phyloP scores from a whole-genome alignment of 2,113 vertebrate genomes.

The Camelus dromedarius region DNA sequence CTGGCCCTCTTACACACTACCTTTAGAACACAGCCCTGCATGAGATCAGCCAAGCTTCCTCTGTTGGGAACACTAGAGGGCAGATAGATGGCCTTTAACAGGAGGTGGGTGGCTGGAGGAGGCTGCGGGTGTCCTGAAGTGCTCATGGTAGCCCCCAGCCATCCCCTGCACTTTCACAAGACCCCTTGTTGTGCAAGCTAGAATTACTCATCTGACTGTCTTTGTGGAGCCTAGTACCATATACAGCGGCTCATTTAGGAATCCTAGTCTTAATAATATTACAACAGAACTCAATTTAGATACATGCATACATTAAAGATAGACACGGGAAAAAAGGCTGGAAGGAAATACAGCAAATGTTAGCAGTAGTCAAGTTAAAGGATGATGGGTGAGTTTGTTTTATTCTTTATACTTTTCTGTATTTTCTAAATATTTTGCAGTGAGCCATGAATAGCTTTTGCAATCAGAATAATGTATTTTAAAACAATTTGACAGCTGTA shows the following conservation, averaged over 20 bases:
- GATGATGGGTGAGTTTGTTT: background rate
- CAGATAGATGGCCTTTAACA: background rate
- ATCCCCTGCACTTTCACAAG: background rate
- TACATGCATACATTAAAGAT: conserved; percentile 6
- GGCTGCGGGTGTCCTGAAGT: background rate
- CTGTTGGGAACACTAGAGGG: background rate
- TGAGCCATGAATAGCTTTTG: background rate
- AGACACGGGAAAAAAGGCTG: background rate
- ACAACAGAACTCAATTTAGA: conserved; percentile 29
- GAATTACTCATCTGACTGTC: background rate
- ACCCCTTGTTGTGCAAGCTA: background rate
- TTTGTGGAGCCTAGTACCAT: background rate
- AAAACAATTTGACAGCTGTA: background rate
- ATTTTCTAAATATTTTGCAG: background rate
- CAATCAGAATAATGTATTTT: conserved; percentile 5
- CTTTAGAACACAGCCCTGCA: background rate
- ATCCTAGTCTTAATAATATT: background rate
- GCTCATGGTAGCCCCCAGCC: background rate
- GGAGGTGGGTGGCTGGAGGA: background rate
- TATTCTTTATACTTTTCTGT: background rate
- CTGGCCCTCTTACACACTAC: background rate
- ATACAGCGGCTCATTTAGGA: background rate
- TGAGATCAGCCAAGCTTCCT: background rate
- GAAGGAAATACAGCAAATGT: background rate
- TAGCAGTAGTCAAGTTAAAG: background rate